These are phyloP conservation scores for Salmo trutta DNA, from an alignment of 2,797 vertebrate genomes.

Conservation along the genomic window DNA sequence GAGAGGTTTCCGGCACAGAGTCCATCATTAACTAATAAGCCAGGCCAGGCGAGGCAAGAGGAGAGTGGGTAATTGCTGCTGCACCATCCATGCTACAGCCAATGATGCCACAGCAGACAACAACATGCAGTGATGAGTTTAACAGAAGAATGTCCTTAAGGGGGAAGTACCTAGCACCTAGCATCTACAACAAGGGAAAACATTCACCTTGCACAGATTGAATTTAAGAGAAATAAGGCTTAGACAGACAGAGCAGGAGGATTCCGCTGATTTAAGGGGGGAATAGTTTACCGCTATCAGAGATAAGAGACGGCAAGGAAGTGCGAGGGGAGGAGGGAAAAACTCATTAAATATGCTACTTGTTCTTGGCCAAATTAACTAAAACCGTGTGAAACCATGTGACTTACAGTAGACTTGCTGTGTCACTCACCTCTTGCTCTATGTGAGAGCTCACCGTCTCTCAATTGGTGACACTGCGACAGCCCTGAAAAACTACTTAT, in stretches of 20 bases:
- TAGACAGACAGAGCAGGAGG: slow-evolving; percentile 18
- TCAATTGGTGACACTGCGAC: neutral
- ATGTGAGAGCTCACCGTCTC: slow-evolving; percentile 5
- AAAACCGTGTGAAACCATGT: slow-evolving; percentile 27
- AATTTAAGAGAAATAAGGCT: slow-evolving; percentile 39
- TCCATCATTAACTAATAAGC: slow-evolving; percentile 49
- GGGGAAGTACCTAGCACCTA: neutral
- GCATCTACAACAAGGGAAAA: neutral
- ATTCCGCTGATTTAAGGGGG: slow-evolving; percentile 53
- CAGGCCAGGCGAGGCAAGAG: slow-evolving; percentile 25
- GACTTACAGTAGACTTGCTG: slow-evolving; percentile 1
- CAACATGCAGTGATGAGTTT: slow-evolving; percentile 3
- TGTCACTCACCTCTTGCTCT: slow-evolving; percentile 1
- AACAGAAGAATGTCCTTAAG: slow-evolving; percentile 20
- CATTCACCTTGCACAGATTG: slow-evolving; percentile 28
- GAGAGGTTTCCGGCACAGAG: slow-evolving; percentile 34
- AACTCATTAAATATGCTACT: slow-evolving; percentile 37
- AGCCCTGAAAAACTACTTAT: no score
- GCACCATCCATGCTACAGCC: slow-evolving; percentile 8
- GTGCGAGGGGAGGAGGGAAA: neutral
- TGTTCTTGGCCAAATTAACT: slow-evolving; percentile 36
- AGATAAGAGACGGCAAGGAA: slow-evolving; percentile 49
- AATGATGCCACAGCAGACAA: slow-evolving; percentile 43
- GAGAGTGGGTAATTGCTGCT: slow-evolving; percentile 48
- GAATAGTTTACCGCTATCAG: slow-evolving; percentile 36